Evolutionary conservation across 1,140 invertebrate genomes (phyloP).

Genomic region (Nasonia giraulti): DNA sequence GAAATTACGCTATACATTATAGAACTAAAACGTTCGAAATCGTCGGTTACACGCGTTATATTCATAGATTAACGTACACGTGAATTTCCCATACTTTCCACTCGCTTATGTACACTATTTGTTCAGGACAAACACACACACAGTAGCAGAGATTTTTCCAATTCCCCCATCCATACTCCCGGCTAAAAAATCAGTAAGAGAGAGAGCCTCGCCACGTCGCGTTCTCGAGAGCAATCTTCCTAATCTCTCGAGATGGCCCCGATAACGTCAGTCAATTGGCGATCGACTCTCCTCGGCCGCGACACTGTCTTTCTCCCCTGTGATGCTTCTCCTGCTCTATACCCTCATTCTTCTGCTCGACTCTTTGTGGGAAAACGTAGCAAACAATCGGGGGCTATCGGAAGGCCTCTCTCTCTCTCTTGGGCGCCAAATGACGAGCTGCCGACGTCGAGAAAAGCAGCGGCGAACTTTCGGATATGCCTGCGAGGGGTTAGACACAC

Average conservation of each 20-base stretch:
- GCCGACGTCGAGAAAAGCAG: not conserved
- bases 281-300: constrained; percentile 58
- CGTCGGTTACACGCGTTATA: no score
- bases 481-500: constrained; percentile 45
- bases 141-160: no score
- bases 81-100: no score
- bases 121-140: no score
- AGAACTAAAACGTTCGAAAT: no score
- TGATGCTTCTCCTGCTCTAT: not conserved
- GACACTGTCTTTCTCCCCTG: constrained; percentile 7
- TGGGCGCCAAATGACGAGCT: constrained; percentile 57
- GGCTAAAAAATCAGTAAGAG: not conserved
- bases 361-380: constrained; percentile 63
- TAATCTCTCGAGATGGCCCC: constrained; percentile 67
- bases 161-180: not conserved
- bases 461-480: not conserved
- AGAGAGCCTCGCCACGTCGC: not conserved
- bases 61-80: no score
- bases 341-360: constrained; percentile 31
- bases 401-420: constrained; percentile 13
- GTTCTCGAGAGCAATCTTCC: constrained; percentile 63
- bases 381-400: constrained; percentile 62
- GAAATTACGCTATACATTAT: no score
- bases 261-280: constrained; percentile 72
- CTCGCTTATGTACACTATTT: no score